These are phyloP conservation scores for Synergus gifuensis DNA, from an alignment of 2,888 invertebrate genomes.

Conservation along the genomic window DNA sequence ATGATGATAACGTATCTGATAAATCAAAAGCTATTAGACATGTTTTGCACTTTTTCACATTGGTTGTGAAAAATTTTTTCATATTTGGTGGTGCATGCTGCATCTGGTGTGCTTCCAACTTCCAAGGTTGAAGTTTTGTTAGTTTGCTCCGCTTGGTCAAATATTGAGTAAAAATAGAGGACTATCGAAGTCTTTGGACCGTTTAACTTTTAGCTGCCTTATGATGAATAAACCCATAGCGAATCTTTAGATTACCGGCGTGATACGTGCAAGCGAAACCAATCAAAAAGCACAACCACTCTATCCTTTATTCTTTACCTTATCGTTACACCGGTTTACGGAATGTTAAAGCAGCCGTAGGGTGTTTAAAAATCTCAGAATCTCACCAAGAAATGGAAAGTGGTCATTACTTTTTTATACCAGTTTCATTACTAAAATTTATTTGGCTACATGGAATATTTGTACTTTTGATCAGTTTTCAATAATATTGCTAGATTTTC, in stretches of 20 bases:
- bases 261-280: constrained; percentile 38
- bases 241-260: constrained; percentile 35
- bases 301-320: constrained; percentile 23
- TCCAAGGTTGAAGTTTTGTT: constrained; percentile 45
- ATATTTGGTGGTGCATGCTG: background rate
- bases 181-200: constrained; percentile 33
- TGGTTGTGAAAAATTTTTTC: too few species aligned
- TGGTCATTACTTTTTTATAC: constrained; percentile 19
- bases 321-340: constrained; percentile 35
- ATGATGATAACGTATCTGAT: too few species aligned
- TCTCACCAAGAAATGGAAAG: constrained; percentile 16
- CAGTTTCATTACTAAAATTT: background rate
- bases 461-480: too few species aligned
- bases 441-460: too few species aligned
- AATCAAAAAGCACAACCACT: constrained; percentile 36
- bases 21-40: background rate
- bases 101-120: background rate
- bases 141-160: constrained; percentile 49
- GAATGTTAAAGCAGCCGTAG: constrained; percentile 25
- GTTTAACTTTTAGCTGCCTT: constrained; percentile 39
- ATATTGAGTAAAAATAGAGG: constrained; percentile 50
- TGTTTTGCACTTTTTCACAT: background rate
- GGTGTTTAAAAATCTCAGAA: background rate
- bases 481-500: background rate
- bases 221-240: constrained; percentile 40